These are phyloP conservation scores for Eidolon helvum DNA, from an alignment of 2,113 vertebrate genomes.

Conservation along the genomic window DNA sequence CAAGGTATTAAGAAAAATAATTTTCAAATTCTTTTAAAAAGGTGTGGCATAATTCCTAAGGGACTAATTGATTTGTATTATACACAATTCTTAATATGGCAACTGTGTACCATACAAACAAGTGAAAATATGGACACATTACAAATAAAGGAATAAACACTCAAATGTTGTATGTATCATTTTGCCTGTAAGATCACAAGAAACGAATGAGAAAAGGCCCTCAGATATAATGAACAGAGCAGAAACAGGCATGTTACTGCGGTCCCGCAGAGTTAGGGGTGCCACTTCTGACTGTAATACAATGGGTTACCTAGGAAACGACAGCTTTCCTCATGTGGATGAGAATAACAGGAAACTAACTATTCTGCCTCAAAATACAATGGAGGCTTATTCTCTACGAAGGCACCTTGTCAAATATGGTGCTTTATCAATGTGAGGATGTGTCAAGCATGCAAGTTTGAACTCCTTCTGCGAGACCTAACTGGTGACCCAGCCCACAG, in stretches of 20 bases:
- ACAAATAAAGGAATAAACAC: background rate
- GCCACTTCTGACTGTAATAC: background rate
- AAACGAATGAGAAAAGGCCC: background rate
- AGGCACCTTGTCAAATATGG: background rate
- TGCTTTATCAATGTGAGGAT: background rate
- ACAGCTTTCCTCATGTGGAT: background rate
- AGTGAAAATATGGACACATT: background rate
- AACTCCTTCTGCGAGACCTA: background rate
- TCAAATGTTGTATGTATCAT: background rate
- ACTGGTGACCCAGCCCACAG: background rate
- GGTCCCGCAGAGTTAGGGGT: background rate
- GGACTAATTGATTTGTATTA: background rate
- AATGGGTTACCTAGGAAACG: background rate
- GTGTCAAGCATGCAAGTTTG: background rate
- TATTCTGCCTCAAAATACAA: background rate
- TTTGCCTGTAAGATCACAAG: background rate
- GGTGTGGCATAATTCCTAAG: background rate
- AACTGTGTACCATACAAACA: background rate
- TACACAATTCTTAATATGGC: conserved; percentile 47
- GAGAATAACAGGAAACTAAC: background rate
- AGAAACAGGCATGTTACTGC: background rate
- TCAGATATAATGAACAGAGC: background rate
- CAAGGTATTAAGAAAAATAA: background rate
- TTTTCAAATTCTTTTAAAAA: conserved; percentile 37
- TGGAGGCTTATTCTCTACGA: background rate